These are phyloP conservation scores for Lepus townsendii DNA, from an alignment of 2,797 vertebrate genomes.

Conservation along the genomic window DNA sequence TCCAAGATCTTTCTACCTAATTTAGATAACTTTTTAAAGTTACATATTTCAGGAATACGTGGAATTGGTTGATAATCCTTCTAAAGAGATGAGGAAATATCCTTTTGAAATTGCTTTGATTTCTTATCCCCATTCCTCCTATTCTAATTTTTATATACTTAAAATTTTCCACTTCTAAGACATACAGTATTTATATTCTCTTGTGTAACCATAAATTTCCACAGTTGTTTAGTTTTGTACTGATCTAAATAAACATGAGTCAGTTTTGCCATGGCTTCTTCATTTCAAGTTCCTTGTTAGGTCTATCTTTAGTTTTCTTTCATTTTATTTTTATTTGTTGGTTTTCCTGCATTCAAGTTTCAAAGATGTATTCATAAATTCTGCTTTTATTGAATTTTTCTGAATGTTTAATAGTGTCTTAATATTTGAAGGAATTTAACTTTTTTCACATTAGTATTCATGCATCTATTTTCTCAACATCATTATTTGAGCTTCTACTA, in stretches of 20 bases:
- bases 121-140: neutral
- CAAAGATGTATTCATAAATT: neutral
- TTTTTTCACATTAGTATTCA: neutral
- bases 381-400: neutral
- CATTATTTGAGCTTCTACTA: neutral
- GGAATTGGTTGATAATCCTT: neutral
- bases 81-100: neutral
- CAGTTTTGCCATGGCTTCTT: neutral
- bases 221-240: neutral
- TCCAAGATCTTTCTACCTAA: neutral
- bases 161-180: neutral
- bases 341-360: neutral
- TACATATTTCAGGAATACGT: neutral
- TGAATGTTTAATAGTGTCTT: neutral
- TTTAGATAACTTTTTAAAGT: neutral
- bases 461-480: neutral
- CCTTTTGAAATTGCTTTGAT: neutral
- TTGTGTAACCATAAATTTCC: neutral
- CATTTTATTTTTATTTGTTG: neutral
- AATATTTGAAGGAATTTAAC: neutral
- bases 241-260: neutral
- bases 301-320: conserved; percentile 1
- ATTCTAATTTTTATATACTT: neutral
- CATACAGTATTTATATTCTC: neutral
- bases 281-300: conserved; percentile 30